Percentiles rank a stretch among this genome's conserved stretches.
phyloP scores from a whole-genome alignment of 2,113 vertebrate species.

The Herpetotheres cachinnans region DNA sequence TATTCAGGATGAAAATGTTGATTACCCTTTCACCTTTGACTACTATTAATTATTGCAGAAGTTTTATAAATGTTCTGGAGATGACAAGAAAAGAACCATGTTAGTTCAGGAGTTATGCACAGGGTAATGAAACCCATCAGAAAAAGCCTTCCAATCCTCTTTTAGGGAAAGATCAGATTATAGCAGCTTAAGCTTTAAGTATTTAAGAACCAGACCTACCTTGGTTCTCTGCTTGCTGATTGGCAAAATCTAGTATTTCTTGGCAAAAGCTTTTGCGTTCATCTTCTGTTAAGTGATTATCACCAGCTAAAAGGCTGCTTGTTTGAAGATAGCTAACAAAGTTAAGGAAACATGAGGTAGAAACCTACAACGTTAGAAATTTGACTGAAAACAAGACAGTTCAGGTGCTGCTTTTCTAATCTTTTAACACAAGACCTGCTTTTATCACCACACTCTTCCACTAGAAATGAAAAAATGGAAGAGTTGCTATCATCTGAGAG shows the following conservation, averaged over 20 bases:
- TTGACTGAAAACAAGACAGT: not conserved
- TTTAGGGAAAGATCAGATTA: not conserved
- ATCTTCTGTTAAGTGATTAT: constrained; percentile 80
- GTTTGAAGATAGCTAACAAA: constrained; percentile 89
- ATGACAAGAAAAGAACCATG: not conserved
- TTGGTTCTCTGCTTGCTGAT: constrained; percentile 62
- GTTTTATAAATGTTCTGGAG: not conserved
- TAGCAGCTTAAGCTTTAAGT: not conserved
- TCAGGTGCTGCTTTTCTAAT: not conserved
- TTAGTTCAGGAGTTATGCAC: not conserved
- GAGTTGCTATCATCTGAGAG: not conserved
- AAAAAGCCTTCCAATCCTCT: not conserved
- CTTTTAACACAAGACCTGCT: not conserved
- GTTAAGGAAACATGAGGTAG: constrained; percentile 75
- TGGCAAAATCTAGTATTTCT: constrained; percentile 87
- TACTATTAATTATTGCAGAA: not conserved
- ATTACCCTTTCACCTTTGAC: not conserved
- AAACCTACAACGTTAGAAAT: not conserved
- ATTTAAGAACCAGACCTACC: constrained; percentile 65
- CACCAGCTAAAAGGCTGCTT: constrained; percentile 90
- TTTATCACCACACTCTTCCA: not conserved
- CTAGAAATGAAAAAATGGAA: not conserved
- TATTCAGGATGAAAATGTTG: not conserved
- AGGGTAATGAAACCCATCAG: not conserved
- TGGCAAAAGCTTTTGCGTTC: constrained; percentile 90